Evolutionary conservation across 2,888 invertebrate species (phyloP).

Genomic region (Hofmannophila pseudospretella): DNA sequence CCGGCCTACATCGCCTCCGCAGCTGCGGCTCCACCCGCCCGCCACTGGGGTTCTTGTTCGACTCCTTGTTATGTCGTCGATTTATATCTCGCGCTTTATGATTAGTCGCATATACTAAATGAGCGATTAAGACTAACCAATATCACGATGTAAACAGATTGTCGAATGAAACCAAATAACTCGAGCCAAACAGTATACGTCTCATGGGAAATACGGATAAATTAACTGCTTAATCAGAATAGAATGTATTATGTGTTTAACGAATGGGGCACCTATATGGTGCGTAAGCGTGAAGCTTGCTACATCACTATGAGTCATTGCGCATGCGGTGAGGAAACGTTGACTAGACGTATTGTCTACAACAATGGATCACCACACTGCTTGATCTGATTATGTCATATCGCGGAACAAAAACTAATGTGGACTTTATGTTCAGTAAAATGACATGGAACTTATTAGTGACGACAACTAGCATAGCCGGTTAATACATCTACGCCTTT

Average conservation of each 20-base stretch:
- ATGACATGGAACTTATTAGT: slow-evolving; percentile 13
- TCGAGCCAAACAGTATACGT: too few species aligned
- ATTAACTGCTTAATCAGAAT: too few species aligned
- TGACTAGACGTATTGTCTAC: slow-evolving; percentile 68
- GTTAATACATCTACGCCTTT: slow-evolving; percentile 2
- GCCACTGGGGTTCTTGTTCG: background rate
- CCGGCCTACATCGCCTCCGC: background rate
- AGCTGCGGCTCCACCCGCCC: slow-evolving; percentile 1
- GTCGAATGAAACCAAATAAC: too few species aligned
- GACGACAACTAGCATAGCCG: slow-evolving; percentile 8
- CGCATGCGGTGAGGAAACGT: slow-evolving; percentile 55
- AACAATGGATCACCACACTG: slow-evolving; percentile 63
- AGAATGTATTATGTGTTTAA: too few species aligned
- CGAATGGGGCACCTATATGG: slow-evolving; percentile 44
- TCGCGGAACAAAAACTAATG: slow-evolving; percentile 45
- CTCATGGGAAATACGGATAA: too few species aligned
- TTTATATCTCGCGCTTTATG: too few species aligned
- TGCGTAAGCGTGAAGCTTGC: slow-evolving; percentile 46
- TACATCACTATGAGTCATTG: slow-evolving; percentile 62
- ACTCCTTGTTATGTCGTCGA: background rate
- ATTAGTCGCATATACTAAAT: too few species aligned
- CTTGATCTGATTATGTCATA: slow-evolving; percentile 69
- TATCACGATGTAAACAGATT: too few species aligned
- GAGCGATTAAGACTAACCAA: too few species aligned
- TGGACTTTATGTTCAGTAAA: slow-evolving; percentile 31